Evolutionary conservation across 2,797 vertebrate genomes (phyloP).

Genomic region (Manis crassicaudata): DNA sequence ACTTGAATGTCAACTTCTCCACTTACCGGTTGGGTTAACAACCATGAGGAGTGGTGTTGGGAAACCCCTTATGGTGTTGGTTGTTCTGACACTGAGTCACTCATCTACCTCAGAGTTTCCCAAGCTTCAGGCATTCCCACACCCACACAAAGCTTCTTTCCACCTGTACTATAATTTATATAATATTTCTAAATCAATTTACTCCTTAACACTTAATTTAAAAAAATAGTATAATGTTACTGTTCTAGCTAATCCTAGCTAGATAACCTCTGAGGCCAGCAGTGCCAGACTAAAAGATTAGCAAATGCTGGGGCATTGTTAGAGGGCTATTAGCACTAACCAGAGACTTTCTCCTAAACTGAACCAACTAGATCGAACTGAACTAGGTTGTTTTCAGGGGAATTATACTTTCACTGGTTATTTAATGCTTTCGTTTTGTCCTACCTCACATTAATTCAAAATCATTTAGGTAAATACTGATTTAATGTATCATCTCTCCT

Average conservation of each 20-base stretch:
- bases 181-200: background rate
- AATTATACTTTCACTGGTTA: background rate
- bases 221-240: background rate
- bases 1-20: background rate
- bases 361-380: background rate
- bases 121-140: background rate
- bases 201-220: conserved; percentile 17
- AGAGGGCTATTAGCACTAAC: background rate
- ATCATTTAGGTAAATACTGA: background rate
- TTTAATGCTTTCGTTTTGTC: background rate
- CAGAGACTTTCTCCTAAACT: background rate
- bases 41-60: background rate
- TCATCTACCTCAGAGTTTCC: background rate
- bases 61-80: background rate
- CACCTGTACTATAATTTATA: background rate
- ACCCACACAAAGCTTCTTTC: background rate
- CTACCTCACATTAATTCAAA: background rate
- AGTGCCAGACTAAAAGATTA: background rate
- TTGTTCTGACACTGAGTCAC: conserved; percentile 1
- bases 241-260: background rate
- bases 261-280: background rate
- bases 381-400: background rate
- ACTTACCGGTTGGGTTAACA: background rate
- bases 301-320: background rate
- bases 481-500: background rate